A percentile compares a stretch with the other conserved stretches of the same genome.
phyloP scores from a whole-genome alignment of 2,888 invertebrate genomes.

The Syrista parreyssii region DNA sequence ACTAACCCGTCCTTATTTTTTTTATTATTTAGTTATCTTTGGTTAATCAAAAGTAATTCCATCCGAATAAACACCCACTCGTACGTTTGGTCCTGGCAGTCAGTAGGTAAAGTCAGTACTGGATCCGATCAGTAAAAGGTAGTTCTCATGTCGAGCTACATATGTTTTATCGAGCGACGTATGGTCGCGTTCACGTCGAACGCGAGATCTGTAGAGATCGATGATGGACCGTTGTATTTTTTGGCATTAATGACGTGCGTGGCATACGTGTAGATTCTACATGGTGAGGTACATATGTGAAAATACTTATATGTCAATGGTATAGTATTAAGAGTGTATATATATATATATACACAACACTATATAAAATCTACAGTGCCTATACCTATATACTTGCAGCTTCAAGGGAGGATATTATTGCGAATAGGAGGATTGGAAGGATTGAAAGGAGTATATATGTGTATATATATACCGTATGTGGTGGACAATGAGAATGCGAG shows the following conservation, averaged over 20 bases:
- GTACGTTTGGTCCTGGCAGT: neutral
- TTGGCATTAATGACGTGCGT: conserved; percentile 50
- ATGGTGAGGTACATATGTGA: neutral
- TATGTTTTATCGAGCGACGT: conserved; percentile 32
- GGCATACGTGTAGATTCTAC: conserved; percentile 21
- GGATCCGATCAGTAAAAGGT: neutral
- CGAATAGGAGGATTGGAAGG: neutral
- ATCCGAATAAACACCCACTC: neutral
- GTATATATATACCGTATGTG: neutral
- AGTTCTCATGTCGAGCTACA: conserved; percentile 51
- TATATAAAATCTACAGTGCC: too few species aligned
- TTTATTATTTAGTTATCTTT: neutral
- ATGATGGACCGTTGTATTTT: conserved; percentile 14
- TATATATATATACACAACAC: neutral
- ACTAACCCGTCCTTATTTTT: neutral
- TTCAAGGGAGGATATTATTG: neutral
- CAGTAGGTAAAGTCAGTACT: neutral
- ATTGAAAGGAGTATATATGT: neutral
- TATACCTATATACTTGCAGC: neutral
- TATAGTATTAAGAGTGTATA: neutral
- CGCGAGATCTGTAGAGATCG: conserved; percentile 11
- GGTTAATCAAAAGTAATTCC: neutral
- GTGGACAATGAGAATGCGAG: conserved; percentile 16
- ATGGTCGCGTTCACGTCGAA: neutral
- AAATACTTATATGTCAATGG: neutral